Base-by-base conservation (phyloP, 2,797 vertebrate species). In the Coracias cyanogaster region DNA sequence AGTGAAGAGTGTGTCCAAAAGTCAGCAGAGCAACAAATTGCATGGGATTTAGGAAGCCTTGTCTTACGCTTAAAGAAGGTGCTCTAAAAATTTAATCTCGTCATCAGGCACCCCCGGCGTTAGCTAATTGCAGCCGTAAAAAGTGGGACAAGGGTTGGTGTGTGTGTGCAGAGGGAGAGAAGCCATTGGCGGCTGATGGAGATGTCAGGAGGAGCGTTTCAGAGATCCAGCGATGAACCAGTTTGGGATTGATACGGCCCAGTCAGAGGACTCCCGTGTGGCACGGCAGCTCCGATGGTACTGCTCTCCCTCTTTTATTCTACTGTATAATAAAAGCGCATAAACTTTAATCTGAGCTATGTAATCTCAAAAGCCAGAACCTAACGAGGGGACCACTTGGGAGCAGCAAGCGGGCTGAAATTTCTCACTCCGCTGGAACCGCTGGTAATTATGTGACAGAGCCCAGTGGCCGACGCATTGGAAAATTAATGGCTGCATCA, bases 381-480 rank as follows among this genome's bases (percentile, higher is more conserved):
- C 77, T 89, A 90, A 93, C 81, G 70, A 95, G 94, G 57, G 82
- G 93, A 45, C 82, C 94, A 46, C 93, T 90, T 95, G 94, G 94
- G 90, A 94, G 90, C 89, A 86, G 82, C 84, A 24, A 60, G 93
- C 45, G 15, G 87, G 89, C 90, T 96, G 93, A 51, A 85, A 89
- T 96, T 73, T 61, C 91, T 94, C 95, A 69, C 89, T 93, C 67
- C 3, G 7, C 86, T 96, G 94, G 92, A 95, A 76, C 55, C 3
- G 12, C 51, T 43, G 12, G 85, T 90, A 85, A 94, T 95, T 73
- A 79, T 6, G 54, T 86, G 95, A 39, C 90, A 82, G 92, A 89
- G 89, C 45, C 82, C 54, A 79, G 82, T 2, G 7, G 91, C 67
- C 66, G 87, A 86, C 55, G 78, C 86, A 3, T 14, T 13, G 10